Percentiles rank a stretch among this genome's conserved stretches.
Evolutionary conservation across 2,888 invertebrate species (phyloP).

Genomic region (Malthinus flaveolus): DNA sequence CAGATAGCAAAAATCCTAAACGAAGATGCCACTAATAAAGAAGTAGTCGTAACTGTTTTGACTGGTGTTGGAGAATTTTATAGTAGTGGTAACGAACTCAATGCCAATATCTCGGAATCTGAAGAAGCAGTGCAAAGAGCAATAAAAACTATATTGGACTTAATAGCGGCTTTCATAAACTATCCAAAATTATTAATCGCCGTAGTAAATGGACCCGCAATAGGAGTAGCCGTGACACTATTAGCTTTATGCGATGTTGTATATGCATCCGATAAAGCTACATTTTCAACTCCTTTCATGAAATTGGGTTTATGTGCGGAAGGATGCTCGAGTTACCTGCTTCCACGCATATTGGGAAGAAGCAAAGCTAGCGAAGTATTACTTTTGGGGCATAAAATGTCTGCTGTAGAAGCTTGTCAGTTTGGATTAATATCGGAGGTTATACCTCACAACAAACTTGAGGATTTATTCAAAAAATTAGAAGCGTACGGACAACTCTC

Average conservation of each 20-base stretch:
- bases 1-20: slow-evolving; percentile 66
- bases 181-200: slow-evolving; percentile 88
- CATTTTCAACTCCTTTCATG: slow-evolving; percentile 87
- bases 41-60: slow-evolving; percentile 70
- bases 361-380: slow-evolving; percentile 64
- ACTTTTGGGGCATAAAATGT: slow-evolving; percentile 73
- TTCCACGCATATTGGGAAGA: slow-evolving; percentile 81
- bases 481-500: slow-evolving; percentile 63
- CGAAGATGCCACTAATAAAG: slow-evolving; percentile 68
- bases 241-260: slow-evolving; percentile 85
- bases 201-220: slow-evolving; percentile 90
- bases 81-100: slow-evolving; percentile 82
- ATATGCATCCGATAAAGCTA: slow-evolving; percentile 82
- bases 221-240: slow-evolving; percentile 86
- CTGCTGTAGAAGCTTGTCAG: slow-evolving; percentile 76
- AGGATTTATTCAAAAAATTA: slow-evolving; percentile 60
- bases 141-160: slow-evolving; percentile 47
- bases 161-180: slow-evolving; percentile 76
- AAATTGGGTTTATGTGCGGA: slow-evolving; percentile 84
- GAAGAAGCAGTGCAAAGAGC: background rate
- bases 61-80: slow-evolving; percentile 83
- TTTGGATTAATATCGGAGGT: slow-evolving; percentile 80
- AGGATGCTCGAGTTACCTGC: slow-evolving; percentile 84
- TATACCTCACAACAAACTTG: slow-evolving; percentile 66
- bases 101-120: background rate